These are phyloP conservation scores for Drosophila kanekoi DNA, from an alignment of 2,888 invertebrate species.

Conservation along the genomic window DNA sequence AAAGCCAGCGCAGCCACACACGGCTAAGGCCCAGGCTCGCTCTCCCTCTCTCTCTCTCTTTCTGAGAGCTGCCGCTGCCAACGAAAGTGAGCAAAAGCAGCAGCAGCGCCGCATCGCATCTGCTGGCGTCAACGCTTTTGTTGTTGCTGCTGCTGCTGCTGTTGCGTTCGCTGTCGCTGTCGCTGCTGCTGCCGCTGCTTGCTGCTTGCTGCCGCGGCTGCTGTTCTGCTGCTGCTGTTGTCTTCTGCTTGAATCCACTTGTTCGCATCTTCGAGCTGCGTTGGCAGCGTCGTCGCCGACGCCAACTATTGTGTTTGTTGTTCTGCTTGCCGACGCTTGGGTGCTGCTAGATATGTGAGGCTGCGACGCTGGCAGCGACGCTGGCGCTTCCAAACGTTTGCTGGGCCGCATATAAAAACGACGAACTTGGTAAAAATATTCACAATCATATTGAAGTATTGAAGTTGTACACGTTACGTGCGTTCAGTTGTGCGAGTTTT, in stretches of 20 bases:
- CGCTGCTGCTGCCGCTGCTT: constrained; percentile 7
- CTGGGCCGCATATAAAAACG: constrained; percentile 76
- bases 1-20: constrained; percentile 15
- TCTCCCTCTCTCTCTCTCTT: constrained; percentile 3
- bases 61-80: constrained; percentile 26
- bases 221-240: constrained; percentile 13
- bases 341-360: constrained; percentile 35
- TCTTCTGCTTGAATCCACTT: constrained; percentile 68
- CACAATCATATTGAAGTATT: constrained; percentile 77
- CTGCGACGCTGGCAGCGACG: constrained; percentile 42
- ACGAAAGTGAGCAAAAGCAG: constrained; percentile 62
- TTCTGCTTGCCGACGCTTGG: constrained; percentile 26
- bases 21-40: constrained; percentile 12
- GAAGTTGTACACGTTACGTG: constrained; percentile 63
- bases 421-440: constrained; percentile 73
- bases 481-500: constrained; percentile 50
- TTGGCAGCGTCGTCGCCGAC: constrained; percentile 14
- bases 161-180: constrained; percentile 1
- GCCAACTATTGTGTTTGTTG: constrained; percentile 44
- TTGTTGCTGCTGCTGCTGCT: constrained; percentile 9
- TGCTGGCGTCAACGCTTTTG: constrained; percentile 26
- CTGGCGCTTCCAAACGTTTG: constrained; percentile 45
- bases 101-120: constrained; percentile 31
- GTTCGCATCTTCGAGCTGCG: constrained; percentile 62
- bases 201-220: constrained; percentile 19